phyloP scores from a whole-genome alignment of 2,113 vertebrate species.

The Turdus rufiventris region DNA sequence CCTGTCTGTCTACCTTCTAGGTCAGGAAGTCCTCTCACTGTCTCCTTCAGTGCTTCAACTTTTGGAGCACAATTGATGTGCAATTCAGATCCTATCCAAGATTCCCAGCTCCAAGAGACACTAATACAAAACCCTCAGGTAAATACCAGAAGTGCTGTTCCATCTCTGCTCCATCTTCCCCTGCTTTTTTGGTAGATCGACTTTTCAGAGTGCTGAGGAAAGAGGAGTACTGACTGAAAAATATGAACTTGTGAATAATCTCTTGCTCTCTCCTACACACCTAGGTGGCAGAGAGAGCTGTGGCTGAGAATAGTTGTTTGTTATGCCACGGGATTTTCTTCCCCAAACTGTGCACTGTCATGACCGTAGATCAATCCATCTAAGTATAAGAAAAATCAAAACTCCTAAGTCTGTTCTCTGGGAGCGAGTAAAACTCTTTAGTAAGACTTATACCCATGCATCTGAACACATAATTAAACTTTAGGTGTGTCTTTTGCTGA shows the following conservation, averaged over 20 bases:
- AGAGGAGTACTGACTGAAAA: neutral
- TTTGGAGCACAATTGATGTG: neutral
- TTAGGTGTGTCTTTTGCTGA: slow-evolving; percentile 64
- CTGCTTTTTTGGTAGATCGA: neutral
- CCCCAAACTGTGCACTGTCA: neutral
- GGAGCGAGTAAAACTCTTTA: neutral
- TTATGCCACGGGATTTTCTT: neutral
- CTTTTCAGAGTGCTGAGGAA: neutral
- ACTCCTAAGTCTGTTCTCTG: neutral
- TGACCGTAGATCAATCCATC: neutral
- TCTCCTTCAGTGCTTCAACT: neutral
- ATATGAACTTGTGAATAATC: neutral
- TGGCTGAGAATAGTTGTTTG: neutral
- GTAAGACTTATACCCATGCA: neutral
- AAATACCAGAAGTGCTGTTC: neutral
- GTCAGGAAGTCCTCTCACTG: neutral
- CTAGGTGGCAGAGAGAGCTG: neutral
- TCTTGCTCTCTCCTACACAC: neutral
- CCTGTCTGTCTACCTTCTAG: neutral
- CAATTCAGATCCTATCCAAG: neutral
- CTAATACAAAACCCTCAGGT: neutral
- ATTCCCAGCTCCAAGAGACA: neutral
- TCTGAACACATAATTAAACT: slow-evolving; percentile 48
- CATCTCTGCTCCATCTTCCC: neutral
- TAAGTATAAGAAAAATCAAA: neutral